Percentiles rank a stretch among this genome's conserved stretches.
Evolutionary conservation across 2,113 vertebrate species (phyloP).

Genomic region (Heteronetta atricapilla): DNA sequence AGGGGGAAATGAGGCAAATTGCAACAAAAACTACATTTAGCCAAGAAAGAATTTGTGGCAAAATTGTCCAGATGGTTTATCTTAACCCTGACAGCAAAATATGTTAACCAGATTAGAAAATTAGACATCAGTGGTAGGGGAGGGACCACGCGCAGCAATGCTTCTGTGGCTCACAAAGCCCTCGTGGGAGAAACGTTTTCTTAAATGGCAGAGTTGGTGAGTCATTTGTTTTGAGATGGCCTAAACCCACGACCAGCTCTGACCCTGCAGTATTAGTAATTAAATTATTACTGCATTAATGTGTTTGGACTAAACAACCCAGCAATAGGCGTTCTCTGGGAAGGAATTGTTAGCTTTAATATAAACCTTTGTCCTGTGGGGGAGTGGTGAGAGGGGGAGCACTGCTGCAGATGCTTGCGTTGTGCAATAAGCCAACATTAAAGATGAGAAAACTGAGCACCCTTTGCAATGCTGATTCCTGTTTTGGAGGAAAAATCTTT

Average conservation of each 20-base stretch:
- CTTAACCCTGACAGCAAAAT: slow-evolving; percentile 50
- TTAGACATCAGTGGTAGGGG: not conserved
- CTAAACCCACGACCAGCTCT: not conserved
- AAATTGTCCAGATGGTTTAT: slow-evolving; percentile 55
- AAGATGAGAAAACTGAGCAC: not conserved
- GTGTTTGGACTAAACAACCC: not conserved
- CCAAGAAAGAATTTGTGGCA: slow-evolving; percentile 15
- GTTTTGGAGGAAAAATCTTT: not conserved
- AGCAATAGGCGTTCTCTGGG: not conserved
- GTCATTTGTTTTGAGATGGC: not conserved
- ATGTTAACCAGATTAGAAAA: slow-evolving; percentile 49
- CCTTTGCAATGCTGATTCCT: not conserved
- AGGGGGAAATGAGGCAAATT: slow-evolving; percentile 56
- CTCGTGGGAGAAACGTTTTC: not conserved
- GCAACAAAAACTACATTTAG: slow-evolving; percentile 31
- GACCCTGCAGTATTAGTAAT: not conserved
- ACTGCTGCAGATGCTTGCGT: not conserved
- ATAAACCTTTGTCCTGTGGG: not conserved
- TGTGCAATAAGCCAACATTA: not conserved
- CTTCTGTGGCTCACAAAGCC: not conserved
- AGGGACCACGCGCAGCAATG: not conserved
- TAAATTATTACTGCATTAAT: not conserved
- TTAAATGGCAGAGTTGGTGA: not conserved
- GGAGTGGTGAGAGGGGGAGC: not conserved
- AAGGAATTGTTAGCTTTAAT: not conserved